Evolutionary conservation across 2,113 vertebrate species (phyloP).

Genomic region (Alligator mississippiensis): DNA sequence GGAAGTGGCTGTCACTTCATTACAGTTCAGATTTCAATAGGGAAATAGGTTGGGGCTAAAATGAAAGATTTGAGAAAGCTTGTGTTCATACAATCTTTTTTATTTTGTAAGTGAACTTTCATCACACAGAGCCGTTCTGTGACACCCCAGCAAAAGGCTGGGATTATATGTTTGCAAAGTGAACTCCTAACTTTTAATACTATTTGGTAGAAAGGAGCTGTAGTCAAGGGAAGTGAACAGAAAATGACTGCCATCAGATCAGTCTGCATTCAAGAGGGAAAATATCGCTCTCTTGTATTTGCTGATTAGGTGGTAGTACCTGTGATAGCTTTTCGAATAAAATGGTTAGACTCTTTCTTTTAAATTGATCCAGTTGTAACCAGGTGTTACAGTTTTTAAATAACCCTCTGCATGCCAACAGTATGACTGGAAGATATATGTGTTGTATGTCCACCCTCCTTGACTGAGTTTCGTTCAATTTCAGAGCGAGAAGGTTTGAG

Average conservation of each 20-base stretch:
- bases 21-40: slow-evolving; percentile 51
- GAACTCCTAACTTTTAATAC: not conserved
- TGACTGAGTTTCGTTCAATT: not conserved
- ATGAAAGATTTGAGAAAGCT: slow-evolving; percentile 21
- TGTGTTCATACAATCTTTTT: slow-evolving; percentile 15
- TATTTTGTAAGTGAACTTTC: slow-evolving; percentile 15
- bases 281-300: not conserved
- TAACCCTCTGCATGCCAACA: not conserved
- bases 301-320: not conserved
- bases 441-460: not conserved
- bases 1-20: slow-evolving; percentile 4
- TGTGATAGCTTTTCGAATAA: not conserved
- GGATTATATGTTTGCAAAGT: not conserved
- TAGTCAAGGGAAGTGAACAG: not conserved
- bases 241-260: not conserved
- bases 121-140: slow-evolving; percentile 6
- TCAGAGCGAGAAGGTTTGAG: not conserved
- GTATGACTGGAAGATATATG: not conserved
- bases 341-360: not conserved
- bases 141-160: not conserved
- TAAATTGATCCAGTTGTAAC: not conserved
- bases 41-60: slow-evolving; percentile 7
- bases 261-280: not conserved
- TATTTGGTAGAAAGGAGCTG: not conserved
- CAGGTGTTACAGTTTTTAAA: not conserved